Evolutionary conservation across 2,113 vertebrate genomes (phyloP).

Genomic region (Chaetops frenatus): DNA sequence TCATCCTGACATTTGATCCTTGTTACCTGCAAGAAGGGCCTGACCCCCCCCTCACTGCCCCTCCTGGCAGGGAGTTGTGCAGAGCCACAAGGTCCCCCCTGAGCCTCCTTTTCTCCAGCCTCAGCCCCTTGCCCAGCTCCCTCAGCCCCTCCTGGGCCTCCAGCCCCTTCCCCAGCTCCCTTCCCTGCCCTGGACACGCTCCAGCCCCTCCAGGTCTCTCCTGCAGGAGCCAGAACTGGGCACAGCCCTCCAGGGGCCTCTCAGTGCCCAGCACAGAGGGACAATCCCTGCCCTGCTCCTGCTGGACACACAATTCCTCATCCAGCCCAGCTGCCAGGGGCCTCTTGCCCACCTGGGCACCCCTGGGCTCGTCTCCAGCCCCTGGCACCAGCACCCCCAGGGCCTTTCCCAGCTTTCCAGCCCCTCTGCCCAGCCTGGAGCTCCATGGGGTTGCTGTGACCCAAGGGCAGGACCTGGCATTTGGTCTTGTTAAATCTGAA

Average conservation of each 20-base stretch:
- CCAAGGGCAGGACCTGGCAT: fast-evolving
- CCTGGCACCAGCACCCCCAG: background rate
- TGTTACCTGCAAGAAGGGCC: background rate
- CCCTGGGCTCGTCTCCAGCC: background rate
- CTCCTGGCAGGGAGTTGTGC: background rate
- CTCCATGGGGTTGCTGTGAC: fast-evolving
- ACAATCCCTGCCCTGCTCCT: background rate
- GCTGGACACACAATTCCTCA: background rate
- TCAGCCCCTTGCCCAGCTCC: background rate
- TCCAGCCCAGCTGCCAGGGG: background rate
- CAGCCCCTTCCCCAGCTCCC: background rate
- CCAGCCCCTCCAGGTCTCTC: background rate
- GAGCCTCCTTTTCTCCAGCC: background rate
- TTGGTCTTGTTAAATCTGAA: background rate
- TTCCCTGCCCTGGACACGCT: background rate
- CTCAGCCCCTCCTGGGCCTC: background rate
- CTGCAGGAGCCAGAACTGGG: background rate
- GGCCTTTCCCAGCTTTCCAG: background rate
- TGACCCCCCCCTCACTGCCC: background rate
- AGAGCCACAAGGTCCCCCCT: background rate
- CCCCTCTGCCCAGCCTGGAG: background rate
- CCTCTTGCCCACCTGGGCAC: background rate
- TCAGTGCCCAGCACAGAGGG: background rate
- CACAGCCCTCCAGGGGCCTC: background rate
- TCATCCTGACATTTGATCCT: background rate